A percentile compares a stretch with the other conserved stretches of the same genome.
phyloP scores from a whole-genome alignment of 1,140 invertebrate genomes.

The Heliothis subflexa region DNA sequence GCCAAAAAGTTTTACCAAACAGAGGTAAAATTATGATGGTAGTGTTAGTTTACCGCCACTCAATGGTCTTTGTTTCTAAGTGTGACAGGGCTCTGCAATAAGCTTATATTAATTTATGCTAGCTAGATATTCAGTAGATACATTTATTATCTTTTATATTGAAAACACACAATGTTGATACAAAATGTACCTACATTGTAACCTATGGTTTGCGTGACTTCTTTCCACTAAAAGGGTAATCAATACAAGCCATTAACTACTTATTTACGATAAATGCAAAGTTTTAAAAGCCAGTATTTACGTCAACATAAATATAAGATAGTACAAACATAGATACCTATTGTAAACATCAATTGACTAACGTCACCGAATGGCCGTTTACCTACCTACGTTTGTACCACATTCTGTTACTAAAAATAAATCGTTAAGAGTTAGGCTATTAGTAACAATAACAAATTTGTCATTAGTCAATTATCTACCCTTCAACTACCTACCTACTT shows the following conservation, averaged over 20 bases:
- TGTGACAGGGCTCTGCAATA: conserved; percentile 7
- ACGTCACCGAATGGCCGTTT: background rate
- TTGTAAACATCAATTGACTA: conserved; percentile 15
- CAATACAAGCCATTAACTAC: no score
- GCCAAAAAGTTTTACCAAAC: background rate
- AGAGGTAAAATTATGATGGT: conserved; percentile 50
- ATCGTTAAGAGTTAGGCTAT: conserved; percentile 1
- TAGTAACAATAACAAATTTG: conserved; percentile 17
- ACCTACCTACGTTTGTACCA: no score
- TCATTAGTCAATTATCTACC: conserved; percentile 1
- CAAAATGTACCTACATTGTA: background rate
- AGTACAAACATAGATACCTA: background rate
- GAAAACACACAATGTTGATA: no score
- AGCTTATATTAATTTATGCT: conserved; percentile 16
- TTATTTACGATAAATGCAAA: background rate
- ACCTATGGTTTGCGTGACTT: no score
- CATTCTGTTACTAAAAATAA: conserved; percentile 17
- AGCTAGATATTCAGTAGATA: background rate
- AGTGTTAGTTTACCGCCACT: conserved; percentile 43
- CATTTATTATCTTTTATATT: background rate
- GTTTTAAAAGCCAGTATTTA: background rate
- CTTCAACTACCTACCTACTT: background rate
- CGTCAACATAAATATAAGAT: background rate
- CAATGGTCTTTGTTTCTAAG: conserved; percentile 22
- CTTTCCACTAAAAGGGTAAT: no score